Evolutionary conservation across 2,888 invertebrate species (phyloP).

Genomic region (Pristionchus fissidentatus): DNA sequence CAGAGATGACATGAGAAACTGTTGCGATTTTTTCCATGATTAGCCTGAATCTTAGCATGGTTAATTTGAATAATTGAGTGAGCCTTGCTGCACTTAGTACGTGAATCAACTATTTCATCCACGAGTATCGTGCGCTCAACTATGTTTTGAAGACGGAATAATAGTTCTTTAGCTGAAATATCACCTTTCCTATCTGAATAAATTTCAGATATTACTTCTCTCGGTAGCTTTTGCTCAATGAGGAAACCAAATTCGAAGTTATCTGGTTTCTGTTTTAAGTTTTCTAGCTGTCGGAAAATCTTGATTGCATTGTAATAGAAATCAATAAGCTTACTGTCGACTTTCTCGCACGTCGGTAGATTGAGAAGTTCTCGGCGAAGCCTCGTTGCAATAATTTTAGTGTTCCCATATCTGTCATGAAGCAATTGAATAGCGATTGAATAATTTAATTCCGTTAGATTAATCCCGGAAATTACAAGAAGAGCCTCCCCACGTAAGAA

Average conservation of each 20-base stretch:
- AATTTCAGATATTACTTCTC: not conserved
- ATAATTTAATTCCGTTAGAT: not conserved
- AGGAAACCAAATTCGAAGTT: not conserved
- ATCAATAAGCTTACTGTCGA: not conserved
- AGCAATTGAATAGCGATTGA: not conserved
- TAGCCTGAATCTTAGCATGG: not conserved
- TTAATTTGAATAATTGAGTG: not conserved
- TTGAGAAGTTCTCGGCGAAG: not conserved
- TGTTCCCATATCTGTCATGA: not conserved
- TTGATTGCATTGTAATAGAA: not conserved
- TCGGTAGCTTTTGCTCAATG: not conserved
- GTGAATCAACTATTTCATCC: not conserved
- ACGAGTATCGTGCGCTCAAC: not conserved
- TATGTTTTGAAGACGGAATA: not conserved
- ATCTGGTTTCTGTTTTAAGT: not conserved
- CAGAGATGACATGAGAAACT: not conserved
- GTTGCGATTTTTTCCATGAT: not conserved
- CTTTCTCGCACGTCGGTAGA: not conserved
- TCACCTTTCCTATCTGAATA: not conserved
- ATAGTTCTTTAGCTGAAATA: not conserved
- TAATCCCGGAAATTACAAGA: not conserved
- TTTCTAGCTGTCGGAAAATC: not conserved
- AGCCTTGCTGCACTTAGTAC: not conserved
- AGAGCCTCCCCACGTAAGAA: slow-evolving; percentile 7
- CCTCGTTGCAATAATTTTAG: not conserved